phyloP scores from a whole-genome alignment of 2,797 vertebrate species.

The Erethizon dorsatum region DNA sequence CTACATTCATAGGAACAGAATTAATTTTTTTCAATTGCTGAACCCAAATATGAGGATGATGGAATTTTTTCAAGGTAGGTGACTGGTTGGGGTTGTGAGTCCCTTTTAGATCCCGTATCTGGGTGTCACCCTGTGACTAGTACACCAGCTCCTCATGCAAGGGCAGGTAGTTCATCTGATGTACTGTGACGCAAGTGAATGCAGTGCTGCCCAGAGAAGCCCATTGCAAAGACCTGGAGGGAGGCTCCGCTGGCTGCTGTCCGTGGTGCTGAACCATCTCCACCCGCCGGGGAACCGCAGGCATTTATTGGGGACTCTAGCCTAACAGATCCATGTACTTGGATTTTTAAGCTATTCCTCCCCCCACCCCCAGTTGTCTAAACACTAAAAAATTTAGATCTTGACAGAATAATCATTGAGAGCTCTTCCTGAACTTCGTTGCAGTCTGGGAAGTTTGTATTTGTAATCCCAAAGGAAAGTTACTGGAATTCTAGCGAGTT shows the following conservation, averaged over 20 bases:
- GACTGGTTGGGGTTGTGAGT: neutral
- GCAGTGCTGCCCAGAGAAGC: neutral
- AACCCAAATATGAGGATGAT: neutral
- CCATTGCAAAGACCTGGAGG: neutral
- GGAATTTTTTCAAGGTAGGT: neutral
- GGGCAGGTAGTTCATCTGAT: neutral
- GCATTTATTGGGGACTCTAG: neutral
- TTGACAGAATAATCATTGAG: neutral
- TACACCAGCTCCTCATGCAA: neutral
- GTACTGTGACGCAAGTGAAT: rapidly evolving
- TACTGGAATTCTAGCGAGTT: no score
- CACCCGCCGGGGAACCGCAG: rapidly evolving
- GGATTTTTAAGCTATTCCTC: neutral
- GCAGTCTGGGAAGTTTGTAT: no score
- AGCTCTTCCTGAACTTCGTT: no score
- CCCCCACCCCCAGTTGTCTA: neutral
- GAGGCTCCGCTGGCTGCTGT: rapidly evolving
- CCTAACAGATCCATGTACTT: neutral
- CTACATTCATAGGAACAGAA: neutral
- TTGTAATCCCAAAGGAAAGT: no score
- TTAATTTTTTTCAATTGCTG: neutral
- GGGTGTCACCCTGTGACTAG: neutral
- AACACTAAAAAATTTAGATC: neutral
- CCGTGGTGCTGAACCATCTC: conserved; percentile 35
- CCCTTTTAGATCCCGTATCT: neutral